phyloP scores from a whole-genome alignment of 92 coral and sea anemone species.

The Siderastrea siderea region DNA sequence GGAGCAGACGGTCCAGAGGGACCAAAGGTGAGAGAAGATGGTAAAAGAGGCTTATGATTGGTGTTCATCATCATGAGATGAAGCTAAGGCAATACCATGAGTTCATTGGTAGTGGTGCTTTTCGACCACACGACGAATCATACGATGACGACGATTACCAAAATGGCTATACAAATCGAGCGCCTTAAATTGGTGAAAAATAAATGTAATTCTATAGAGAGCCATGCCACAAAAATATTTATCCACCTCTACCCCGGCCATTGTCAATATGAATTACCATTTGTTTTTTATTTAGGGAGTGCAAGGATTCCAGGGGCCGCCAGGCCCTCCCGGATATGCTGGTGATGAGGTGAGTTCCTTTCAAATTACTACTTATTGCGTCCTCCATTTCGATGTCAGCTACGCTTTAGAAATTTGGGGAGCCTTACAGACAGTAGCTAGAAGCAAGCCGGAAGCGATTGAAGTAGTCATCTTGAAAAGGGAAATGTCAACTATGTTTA shows the following conservation, averaged over 20 bases:
- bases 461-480: neutral
- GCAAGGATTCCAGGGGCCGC: conserved; percentile 37
- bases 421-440: too few relatives aligned
- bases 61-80: neutral
- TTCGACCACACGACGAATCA: too few relatives aligned
- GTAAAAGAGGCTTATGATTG: neutral
- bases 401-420: too few relatives aligned
- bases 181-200: too few relatives aligned
- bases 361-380: neutral
- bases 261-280: neutral
- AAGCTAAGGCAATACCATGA: too few relatives aligned
- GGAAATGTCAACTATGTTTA: neutral
- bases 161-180: too few relatives aligned
- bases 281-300: conserved; percentile 20
- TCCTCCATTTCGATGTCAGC: neutral
- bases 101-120: too few relatives aligned
- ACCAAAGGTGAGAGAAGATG: conserved; percentile 50
- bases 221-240: too few relatives aligned
- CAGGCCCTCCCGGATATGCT: conserved; percentile 36
- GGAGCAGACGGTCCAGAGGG: conserved; percentile 77
- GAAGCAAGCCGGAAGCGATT: too few relatives aligned
- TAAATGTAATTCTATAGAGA: too few relatives aligned
- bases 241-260: neutral
- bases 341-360: conserved; percentile 50
- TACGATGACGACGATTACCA: too few relatives aligned